These are phyloP conservation scores for Tragelaphus scriptus DNA, from an alignment of 2,113 vertebrate genomes.

Conservation along the genomic window DNA sequence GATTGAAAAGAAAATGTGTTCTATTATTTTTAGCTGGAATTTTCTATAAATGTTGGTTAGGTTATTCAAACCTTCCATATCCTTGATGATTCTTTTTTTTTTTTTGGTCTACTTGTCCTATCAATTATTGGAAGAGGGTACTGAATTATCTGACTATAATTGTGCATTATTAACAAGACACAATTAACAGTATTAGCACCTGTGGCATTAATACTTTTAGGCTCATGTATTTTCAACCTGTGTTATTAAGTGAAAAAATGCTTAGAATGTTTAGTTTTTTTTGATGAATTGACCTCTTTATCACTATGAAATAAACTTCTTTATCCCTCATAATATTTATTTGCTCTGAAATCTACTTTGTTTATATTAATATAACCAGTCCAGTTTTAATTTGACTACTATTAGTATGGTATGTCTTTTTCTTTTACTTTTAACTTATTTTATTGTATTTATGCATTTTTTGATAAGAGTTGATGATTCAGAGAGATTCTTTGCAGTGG, in stretches of 20 bases:
- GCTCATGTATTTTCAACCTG: not conserved
- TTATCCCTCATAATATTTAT: not conserved
- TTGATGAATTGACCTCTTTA: not conserved
- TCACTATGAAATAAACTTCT: not conserved
- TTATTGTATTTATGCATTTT: not conserved
- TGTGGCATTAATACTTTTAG: not conserved
- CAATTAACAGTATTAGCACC: not conserved
- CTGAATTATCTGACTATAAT: not conserved
- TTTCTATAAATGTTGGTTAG: not conserved
- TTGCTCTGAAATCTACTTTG: not conserved
- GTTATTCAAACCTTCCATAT: not conserved
- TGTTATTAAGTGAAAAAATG: not conserved
- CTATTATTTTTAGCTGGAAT: not conserved
- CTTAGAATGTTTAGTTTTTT: not conserved
- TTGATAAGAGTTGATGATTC: not conserved
- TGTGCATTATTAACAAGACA: not conserved
- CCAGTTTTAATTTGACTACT: not conserved
- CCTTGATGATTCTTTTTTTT: not conserved
- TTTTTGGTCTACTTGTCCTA: not conserved
- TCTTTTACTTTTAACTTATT: not conserved
- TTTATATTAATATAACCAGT: not conserved
- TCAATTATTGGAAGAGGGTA: not conserved
- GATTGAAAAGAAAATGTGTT: not conserved
- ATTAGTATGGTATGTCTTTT: not conserved
- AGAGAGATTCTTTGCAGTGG: not conserved